Evolutionary conservation across 2,797 vertebrate genomes (phyloP), one percentile per base, ranked within the genome.

Genomic region (Myripristis murdjan): DNA sequence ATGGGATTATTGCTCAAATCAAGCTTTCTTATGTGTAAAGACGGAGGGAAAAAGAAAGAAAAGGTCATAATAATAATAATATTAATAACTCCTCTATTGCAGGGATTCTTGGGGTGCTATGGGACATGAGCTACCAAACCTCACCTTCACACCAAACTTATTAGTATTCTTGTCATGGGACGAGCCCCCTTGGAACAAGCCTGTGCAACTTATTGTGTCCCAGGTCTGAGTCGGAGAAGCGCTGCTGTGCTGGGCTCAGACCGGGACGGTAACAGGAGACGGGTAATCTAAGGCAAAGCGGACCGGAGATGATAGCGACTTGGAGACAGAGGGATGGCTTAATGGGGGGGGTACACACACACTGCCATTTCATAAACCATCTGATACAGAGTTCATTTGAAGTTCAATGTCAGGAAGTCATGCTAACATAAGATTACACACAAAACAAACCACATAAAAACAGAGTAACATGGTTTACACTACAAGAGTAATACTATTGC

Each of bases 401-500:
- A 52, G 51, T 64, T 82, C 63, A 73, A 54, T 26, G 51, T 78
- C 61, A 70, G 58, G 57, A 73, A 81, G 73, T 83, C 79, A 80
- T 77, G 83, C 79, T 81, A 73, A 75, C 47, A 79, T 68, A 49
- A 72, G 60, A 71, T 52, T 58, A 64, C 60, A 53, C 68, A 24
- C 22, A 82, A 73, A 85, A 49, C 22, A 47, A 52, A 56, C 18
- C 2, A 49, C 65, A 55, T 43, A 60, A 70, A 55, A 78, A 70
- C 51, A 62, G 46, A 58, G 55, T 81, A 77, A 87, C 53, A 74
- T 16, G 31, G 52, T 70, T 77, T 61, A 85, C 81, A 88, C 74
- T 75, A 68, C 49, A 84, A 72, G 66, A 87, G 79, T 89, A 91
- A 92, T 87, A 90, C 86, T 87, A 89, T 83, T 83, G 81, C 86